phyloP scores from a whole-genome alignment of 2,797 vertebrate species.

The Pseudochirops cupreus region DNA sequence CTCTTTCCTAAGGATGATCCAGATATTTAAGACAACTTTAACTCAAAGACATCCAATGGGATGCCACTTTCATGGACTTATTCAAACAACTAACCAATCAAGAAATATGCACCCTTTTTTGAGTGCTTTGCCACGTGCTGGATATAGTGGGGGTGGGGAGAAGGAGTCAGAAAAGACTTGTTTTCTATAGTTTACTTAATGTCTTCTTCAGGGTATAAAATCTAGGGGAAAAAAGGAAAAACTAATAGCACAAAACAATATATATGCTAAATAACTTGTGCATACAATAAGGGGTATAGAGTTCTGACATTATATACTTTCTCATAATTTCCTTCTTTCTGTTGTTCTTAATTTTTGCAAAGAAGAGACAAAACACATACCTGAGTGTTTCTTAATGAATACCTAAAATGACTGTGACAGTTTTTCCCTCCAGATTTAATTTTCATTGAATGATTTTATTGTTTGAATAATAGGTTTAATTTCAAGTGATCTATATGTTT shows the following conservation, averaged over 20 bases:
- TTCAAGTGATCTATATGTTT: background rate
- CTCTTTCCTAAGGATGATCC: conserved; percentile 29
- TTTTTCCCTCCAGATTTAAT: background rate
- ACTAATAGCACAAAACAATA: background rate
- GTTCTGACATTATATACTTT: background rate
- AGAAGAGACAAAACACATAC: background rate
- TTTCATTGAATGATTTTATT: background rate
- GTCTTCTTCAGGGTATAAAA: background rate
- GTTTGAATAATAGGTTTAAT: background rate
- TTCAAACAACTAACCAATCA: conserved; percentile 41
- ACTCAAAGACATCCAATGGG: background rate
- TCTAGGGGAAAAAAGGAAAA: background rate
- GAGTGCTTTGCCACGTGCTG: conserved; percentile 15
- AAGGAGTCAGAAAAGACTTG: background rate
- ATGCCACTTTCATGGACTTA: conserved; percentile 46
- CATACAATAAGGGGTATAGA: background rate
- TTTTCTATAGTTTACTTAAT: background rate
- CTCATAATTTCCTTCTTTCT: background rate
- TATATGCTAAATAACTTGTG: background rate
- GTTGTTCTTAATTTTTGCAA: background rate
- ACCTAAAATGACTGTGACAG: background rate
- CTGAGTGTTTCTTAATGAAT: background rate
- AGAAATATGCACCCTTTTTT: conserved; percentile 32
- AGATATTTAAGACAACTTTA: conserved; percentile 46
- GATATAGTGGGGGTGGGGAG: background rate